A percentile compares a stretch with the other conserved stretches of the same genome.
Conservation (phyloP, 2,113 vertebrate genomes). For the Macrotus californicus region DNA sequence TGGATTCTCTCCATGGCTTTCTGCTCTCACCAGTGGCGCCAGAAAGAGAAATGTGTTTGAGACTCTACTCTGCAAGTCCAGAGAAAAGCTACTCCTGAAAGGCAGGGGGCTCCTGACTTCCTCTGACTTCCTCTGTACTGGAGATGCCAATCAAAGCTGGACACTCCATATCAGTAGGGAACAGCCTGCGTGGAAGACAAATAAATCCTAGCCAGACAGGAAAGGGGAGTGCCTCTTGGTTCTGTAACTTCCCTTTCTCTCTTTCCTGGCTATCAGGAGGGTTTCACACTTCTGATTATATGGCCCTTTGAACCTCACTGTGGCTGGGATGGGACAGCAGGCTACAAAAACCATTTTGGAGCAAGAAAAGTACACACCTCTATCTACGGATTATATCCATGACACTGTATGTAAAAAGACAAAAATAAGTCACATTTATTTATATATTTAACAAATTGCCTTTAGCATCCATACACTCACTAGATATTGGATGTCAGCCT, state of each 20-base stretch:
- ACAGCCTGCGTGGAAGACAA: conserved; percentile 43
- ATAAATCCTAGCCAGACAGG: conserved; percentile 61
- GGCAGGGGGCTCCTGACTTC: conserved; percentile 13
- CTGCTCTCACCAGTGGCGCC: conserved; percentile 26
- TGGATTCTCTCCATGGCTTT: conserved; percentile 49
- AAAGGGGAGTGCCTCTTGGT: conserved; percentile 56
- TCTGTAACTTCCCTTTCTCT: conserved; percentile 26
- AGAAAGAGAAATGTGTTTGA: conserved; percentile 37
- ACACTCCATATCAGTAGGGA: conserved; percentile 35
- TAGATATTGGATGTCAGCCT: background rate
- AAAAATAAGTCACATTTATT: conserved; percentile 3
- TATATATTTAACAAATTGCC: background rate
- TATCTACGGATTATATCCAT: background rate
- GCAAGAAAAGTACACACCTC: background rate
- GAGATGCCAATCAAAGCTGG: conserved; percentile 47
- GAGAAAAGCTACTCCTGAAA: conserved; percentile 25
- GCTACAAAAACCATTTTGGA: background rate
- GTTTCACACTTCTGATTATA: background rate
- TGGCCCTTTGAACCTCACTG: background rate
- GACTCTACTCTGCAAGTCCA: background rate
- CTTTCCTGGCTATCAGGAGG: conserved; percentile 30
- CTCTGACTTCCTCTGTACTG: conserved; percentile 1
- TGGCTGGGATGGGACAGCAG: background rate
- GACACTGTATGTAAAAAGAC: background rate
- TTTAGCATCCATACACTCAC: background rate